Percentiles rank a stretch among this genome's conserved stretches.
phyloP scores from a whole-genome alignment of 2,113 vertebrate species.

The Climacteris rufus region DNA sequence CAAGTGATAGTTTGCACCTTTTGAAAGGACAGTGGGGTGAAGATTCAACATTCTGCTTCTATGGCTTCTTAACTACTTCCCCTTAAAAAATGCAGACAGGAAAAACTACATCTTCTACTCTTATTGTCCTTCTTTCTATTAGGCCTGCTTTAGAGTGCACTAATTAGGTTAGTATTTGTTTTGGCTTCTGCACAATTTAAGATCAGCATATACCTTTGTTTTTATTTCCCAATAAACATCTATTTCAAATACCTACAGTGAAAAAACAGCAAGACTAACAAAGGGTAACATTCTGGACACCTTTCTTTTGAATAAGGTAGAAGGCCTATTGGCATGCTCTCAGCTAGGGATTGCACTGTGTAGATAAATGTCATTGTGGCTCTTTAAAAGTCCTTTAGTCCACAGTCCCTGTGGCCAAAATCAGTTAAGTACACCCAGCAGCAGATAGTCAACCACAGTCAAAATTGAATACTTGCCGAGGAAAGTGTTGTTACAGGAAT shows the following conservation, averaged over 20 bases:
- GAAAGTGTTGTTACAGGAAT: not conserved
- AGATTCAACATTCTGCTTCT: not conserved
- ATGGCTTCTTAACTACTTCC: not conserved
- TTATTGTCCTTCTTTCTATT: not conserved
- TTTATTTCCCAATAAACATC: not conserved
- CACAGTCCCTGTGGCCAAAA: not conserved
- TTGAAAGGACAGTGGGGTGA: not conserved
- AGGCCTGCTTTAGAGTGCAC: not conserved
- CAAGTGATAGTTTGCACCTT: not conserved
- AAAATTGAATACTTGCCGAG: not conserved
- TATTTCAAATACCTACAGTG: not conserved
- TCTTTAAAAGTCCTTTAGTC: not conserved
- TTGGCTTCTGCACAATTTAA: not conserved
- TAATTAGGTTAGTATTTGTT: not conserved
- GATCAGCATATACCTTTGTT: not conserved
- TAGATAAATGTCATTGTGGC: not conserved
- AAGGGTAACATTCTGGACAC: not conserved
- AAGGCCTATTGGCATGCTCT: not conserved
- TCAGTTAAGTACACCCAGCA: not conserved
- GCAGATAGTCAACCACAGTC: not conserved
- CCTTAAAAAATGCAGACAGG: not conserved
- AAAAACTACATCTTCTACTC: not conserved
- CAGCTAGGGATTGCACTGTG: not conserved
- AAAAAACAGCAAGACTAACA: not conserved
- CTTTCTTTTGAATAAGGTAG: not conserved